Evolutionary conservation across 2,797 vertebrate genomes (phyloP).

Genomic region (Salarias fasciatus): DNA sequence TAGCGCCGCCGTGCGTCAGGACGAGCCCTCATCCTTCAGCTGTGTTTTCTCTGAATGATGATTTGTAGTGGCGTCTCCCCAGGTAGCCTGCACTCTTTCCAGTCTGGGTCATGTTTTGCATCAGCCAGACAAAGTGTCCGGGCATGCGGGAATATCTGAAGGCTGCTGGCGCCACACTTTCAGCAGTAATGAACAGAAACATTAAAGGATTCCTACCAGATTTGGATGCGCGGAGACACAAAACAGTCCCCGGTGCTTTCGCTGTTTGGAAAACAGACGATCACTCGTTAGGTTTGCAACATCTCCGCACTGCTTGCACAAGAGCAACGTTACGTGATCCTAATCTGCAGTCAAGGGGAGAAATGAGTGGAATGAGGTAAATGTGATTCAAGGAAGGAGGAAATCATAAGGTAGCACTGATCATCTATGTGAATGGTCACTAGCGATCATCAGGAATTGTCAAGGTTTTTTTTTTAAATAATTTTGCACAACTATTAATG

Average conservation of each 20-base stretch:
- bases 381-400: too few species aligned
- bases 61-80: conserved; percentile 17
- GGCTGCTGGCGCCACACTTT: conserved; percentile 4
- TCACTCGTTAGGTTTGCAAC: too few species aligned
- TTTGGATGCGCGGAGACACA: conserved; percentile 6
- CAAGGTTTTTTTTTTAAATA: too few species aligned
- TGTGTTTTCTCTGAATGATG: conserved; percentile 31
- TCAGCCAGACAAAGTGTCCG: conserved; percentile 22
- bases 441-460: too few species aligned
- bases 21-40: conserved; percentile 18
- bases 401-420: too few species aligned
- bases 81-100: conserved; percentile 30
- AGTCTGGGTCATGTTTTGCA: conserved; percentile 29
- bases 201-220: conserved; percentile 18
- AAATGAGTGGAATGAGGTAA: too few species aligned
- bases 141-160: conserved; percentile 12
- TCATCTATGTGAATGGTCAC: too few species aligned
- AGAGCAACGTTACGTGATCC: too few species aligned
- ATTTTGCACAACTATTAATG: too few species aligned
- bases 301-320: too few species aligned
- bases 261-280: neutral
- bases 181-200: conserved; percentile 18
- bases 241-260: conserved; percentile 3
- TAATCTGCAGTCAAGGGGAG: too few species aligned
- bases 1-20: neutral